phyloP scores from a whole-genome alignment of 1,140 invertebrate species.

The Euglossa dilemma region DNA sequence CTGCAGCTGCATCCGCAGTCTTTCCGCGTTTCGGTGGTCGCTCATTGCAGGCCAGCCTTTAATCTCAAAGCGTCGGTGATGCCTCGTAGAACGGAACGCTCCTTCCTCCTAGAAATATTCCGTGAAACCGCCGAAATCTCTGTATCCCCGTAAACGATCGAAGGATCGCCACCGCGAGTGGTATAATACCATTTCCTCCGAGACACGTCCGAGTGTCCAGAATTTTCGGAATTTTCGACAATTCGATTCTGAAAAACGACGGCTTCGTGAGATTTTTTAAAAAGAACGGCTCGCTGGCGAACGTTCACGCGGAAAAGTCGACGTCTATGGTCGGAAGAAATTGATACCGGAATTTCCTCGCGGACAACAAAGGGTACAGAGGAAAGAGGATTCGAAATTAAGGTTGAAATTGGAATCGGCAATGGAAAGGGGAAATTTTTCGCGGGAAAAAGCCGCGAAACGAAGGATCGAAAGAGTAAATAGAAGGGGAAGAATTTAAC shows the following conservation, averaged over 20 bases:
- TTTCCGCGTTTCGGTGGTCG: conserved; percentile 60
- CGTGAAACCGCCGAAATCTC: not conserved
- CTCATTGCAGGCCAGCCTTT: conserved; percentile 32
- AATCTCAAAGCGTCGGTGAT: conserved; percentile 40
- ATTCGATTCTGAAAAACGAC: no score
- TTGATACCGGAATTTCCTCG: no score
- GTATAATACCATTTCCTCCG: no score
- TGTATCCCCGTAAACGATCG: no score
- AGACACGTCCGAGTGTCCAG: no score
- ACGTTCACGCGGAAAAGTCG: no score
- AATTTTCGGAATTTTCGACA: no score
- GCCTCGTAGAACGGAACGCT: conserved; percentile 26
- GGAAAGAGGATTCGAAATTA: not conserved
- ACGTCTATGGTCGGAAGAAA: no score
- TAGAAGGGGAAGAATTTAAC: conserved; percentile 32
- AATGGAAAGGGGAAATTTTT: not conserved
- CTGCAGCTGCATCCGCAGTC: conserved; percentile 64
- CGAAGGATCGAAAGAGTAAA: not conserved
- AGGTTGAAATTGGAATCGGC: not conserved
- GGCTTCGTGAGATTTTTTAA: no score
- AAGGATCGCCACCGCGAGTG: no score
- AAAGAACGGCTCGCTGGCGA: no score
- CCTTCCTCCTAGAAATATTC: conserved; percentile 23
- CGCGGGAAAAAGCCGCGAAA: not conserved
- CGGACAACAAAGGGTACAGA: no score